A percentile compares a stretch with the other conserved stretches of the same genome.
These are phyloP conservation scores for Neostethus bicornis DNA, from an alignment of 2,797 vertebrate genomes.

Conservation along the genomic window DNA sequence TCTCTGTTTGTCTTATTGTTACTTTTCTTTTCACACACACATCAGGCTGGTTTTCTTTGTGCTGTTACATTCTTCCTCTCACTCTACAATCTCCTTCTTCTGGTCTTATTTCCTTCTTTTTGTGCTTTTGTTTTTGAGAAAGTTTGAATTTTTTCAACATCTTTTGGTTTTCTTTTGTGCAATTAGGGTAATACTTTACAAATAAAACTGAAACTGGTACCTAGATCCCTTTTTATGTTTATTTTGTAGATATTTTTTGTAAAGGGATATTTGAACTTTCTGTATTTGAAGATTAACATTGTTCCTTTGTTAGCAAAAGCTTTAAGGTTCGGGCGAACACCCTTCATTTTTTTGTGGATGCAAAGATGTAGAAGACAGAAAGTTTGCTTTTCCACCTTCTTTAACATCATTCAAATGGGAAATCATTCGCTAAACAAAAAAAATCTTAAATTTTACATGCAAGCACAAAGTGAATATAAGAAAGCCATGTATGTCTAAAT, in stretches of 20 bases:
- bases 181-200: neutral
- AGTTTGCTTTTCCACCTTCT: no score
- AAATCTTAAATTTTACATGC: no score
- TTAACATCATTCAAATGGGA: no score
- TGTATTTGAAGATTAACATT: neutral
- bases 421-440: no score
- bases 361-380: no score
- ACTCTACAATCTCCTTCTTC: neutral
- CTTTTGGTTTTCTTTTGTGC: neutral
- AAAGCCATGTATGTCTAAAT: no score
- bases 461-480: no score
- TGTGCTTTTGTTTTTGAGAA: neutral
- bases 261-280: neutral
- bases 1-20: neutral
- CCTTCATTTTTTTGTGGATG: no score
- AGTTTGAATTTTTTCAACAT: neutral
- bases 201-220: neutral
- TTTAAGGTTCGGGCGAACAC: neutral
- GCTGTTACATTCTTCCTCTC: neutral
- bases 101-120: neutral
- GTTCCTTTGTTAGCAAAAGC: neutral
- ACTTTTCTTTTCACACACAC: neutral
- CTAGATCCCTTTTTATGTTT: no score
- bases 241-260: neutral
- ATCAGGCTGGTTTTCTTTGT: neutral